Conservation (phyloP, 2,113 vertebrate genomes). For the Columbina picui region DNA sequence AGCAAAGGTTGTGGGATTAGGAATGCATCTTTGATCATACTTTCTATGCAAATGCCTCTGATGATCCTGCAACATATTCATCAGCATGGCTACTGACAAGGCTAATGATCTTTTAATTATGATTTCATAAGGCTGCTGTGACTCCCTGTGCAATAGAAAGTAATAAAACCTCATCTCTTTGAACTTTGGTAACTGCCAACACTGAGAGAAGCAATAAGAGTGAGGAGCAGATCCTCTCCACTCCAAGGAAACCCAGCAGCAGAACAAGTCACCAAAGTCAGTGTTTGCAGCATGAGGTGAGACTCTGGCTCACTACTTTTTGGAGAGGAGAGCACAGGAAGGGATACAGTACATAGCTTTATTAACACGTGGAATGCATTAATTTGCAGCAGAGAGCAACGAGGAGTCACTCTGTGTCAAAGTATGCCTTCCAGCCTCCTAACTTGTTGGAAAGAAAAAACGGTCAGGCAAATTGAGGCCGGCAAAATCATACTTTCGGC, state of each 20-base stretch:
- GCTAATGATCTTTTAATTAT: conserved; percentile 35
- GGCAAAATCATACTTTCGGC: neutral
- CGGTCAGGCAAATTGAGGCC: neutral
- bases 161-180: conserved; percentile 46
- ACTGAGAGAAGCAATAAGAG: neutral
- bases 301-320: neutral
- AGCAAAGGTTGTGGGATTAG: neutral
- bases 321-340: neutral
- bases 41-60: neutral
- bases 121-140: conserved; percentile 9
- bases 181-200: conserved; percentile 37
- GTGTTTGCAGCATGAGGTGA: neutral
- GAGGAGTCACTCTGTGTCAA: neutral
- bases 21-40: neutral
- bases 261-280: neutral
- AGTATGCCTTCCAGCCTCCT: neutral
- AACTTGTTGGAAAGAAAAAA: neutral
- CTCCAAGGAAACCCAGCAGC: neutral
- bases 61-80: neutral
- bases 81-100: neutral
- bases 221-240: neutral
- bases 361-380: accelerated
- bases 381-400: neutral
- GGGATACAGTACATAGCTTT: neutral
- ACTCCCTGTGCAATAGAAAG: neutral